Conservation (phyloP, 2,888 invertebrate genomes). For the Nomada fucata region DNA sequence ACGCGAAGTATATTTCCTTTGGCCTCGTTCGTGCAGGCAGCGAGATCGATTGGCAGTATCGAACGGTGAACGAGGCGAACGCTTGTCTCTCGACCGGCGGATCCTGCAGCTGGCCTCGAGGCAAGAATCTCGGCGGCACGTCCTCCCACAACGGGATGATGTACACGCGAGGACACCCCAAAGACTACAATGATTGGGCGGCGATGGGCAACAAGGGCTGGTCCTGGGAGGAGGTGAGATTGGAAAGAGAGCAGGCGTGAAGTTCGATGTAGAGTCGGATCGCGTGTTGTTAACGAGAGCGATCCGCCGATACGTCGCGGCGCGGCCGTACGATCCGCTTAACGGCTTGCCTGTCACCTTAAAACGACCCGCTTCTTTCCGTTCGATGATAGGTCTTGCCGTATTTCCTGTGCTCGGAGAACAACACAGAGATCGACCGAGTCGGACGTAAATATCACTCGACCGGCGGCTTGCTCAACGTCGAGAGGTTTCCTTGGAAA, state of each 20-base stretch:
- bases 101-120: constrained; percentile 89
- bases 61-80: constrained; percentile 87
- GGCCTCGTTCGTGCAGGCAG: constrained; percentile 75
- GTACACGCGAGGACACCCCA: constrained; percentile 91
- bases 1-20: not conserved
- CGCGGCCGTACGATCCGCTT: constrained; percentile 26
- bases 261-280: constrained; percentile 30
- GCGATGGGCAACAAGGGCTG: constrained; percentile 90
- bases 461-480: constrained; percentile 87
- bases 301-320: constrained; percentile 41
- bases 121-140: constrained; percentile 90
- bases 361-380: constrained; percentile 27
- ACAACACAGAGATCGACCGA: constrained; percentile 87
- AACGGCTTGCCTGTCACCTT: constrained; percentile 11
- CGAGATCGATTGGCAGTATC: constrained; percentile 89
- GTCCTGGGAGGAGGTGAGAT: constrained; percentile 88
- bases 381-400: constrained; percentile 86
- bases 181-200: constrained; percentile 92
- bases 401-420: constrained; percentile 89
- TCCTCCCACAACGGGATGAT: constrained; percentile 93
- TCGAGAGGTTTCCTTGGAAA: constrained; percentile 88
- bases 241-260: rapidly evolving
- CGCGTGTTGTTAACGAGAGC: constrained; percentile 27
- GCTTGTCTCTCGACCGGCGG: constrained; percentile 86
- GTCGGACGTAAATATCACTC: constrained; percentile 87